These are phyloP conservation scores for Hiodon tergisus DNA, from an alignment of 2,113 vertebrate species.

Conservation along the genomic window DNA sequence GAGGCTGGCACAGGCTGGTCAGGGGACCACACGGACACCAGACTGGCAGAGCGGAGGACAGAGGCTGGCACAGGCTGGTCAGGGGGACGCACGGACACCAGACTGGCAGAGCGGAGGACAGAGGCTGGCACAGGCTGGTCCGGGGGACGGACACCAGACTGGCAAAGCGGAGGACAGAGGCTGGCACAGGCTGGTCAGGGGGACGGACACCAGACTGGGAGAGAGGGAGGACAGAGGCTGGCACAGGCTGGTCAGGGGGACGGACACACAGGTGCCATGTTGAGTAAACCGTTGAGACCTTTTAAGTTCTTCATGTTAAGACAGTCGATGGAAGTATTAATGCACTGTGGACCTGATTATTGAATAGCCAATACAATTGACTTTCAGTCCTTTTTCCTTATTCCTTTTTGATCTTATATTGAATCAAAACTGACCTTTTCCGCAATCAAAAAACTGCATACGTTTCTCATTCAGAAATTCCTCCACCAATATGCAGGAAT, in stretches of 20 bases:
- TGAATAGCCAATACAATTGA: no score
- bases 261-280: background rate
- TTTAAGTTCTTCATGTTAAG: no score
- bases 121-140: slow-evolving; percentile 37
- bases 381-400: no score
- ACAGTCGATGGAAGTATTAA: no score
- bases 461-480: no score
- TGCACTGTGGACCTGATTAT: no score
- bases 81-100: slow-evolving; percentile 36
- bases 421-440: no score
- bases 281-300: no score
- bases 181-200: slow-evolving; percentile 37
- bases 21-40: slow-evolving; percentile 21
- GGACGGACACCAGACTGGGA: slow-evolving; percentile 30
- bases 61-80: slow-evolving; percentile 37
- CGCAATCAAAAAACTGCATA: no score
- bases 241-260: slow-evolving; percentile 37
- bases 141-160: slow-evolving; percentile 30
- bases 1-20: slow-evolving; percentile 37
- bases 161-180: background rate
- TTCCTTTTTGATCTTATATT: no score
- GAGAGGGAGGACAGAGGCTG: slow-evolving; percentile 33
- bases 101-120: background rate
- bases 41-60: background rate
- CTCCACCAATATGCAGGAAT: no score